Evolutionary conservation across 1,140 invertebrate genomes (phyloP).

Genomic region (Delia radicum): DNA sequence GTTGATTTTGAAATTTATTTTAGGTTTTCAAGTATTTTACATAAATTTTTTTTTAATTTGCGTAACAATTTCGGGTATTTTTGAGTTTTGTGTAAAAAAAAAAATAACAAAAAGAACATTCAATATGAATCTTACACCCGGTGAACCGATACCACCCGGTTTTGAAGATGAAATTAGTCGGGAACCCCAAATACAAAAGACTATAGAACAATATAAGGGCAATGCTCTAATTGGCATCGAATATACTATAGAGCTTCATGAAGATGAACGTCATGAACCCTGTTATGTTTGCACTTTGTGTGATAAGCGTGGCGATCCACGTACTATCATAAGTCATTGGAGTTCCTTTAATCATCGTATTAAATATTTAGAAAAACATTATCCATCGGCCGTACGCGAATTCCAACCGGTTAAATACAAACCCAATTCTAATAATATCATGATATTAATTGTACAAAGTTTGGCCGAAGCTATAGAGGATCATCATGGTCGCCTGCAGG

Average conservation of each 20-base stretch:
- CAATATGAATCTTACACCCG: conserved; percentile 60
- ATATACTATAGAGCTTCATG: conserved; percentile 70
- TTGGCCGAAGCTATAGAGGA: conserved; percentile 39
- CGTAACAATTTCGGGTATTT: not conserved
- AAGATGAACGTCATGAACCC: conserved; percentile 64
- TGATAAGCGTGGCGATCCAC: conserved; percentile 71
- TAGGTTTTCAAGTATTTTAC: not conserved
- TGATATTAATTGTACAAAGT: conserved; percentile 29
- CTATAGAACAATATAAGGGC: conserved; percentile 56
- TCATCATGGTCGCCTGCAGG: conserved; percentile 35
- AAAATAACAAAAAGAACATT: not conserved
- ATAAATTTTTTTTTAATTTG: not conserved
- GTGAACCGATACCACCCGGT: conserved; percentile 70
- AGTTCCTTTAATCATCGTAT: conserved; percentile 70
- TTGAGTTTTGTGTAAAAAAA: not conserved
- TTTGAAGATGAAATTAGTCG: conserved; percentile 66
- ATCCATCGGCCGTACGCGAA: conserved; percentile 38
- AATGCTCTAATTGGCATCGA: conserved; percentile 66
- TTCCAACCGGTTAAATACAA: conserved; percentile 30
- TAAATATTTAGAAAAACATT: conserved; percentile 59
- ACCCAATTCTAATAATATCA: conserved; percentile 30
- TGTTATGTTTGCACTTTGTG: conserved; percentile 74
- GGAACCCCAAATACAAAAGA: conserved; percentile 61
- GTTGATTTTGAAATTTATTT: not conserved
- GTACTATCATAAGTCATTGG: conserved; percentile 74